phyloP scores from a whole-genome alignment of 2,888 invertebrate species.

The Pinctada fucata region DNA sequence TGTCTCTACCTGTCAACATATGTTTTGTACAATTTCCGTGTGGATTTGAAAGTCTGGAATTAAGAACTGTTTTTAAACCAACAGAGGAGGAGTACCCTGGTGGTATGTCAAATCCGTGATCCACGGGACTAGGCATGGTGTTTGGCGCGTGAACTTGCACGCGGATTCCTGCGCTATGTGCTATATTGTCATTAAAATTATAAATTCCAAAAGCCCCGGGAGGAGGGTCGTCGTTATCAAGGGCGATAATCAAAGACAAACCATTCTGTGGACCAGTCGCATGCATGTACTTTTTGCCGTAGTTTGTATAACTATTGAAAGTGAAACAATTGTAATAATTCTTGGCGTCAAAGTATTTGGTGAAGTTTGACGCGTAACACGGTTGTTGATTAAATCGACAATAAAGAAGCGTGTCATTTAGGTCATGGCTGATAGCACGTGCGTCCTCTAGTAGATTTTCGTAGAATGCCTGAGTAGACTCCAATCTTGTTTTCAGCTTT shows the following conservation, averaged over 20 bases:
- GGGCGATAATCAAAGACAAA: constrained; percentile 69
- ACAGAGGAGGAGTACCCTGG: constrained; percentile 73
- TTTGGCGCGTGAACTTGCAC: constrained; percentile 72
- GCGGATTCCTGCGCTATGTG: constrained; percentile 70
- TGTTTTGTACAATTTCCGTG: constrained; percentile 71
- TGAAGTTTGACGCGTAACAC: constrained; percentile 65
- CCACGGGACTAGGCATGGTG: constrained; percentile 72
- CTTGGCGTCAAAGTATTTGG: constrained; percentile 66
- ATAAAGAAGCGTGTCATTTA: constrained; percentile 65
- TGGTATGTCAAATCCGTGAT: constrained; percentile 72
- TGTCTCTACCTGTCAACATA: constrained; percentile 45
- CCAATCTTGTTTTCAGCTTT: constrained; percentile 54
- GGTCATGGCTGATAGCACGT: constrained; percentile 62
- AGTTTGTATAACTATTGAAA: constrained; percentile 63
- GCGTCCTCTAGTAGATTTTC: constrained; percentile 69
- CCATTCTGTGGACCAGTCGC: constrained; percentile 73
- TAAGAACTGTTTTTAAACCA: constrained; percentile 65
- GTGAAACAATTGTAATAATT: constrained; percentile 74
- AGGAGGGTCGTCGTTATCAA: constrained; percentile 71
- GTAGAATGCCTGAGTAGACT: constrained; percentile 67
- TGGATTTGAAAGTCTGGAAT: constrained; percentile 62
- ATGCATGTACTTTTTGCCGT: constrained; percentile 61
- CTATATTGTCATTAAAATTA: constrained; percentile 67
- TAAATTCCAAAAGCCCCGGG: constrained; percentile 66
- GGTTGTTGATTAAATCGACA: constrained; percentile 66